Base-by-base conservation (phyloP, 35 echinoderm and acorn worm species). In the Chiridota heheva region DNA sequence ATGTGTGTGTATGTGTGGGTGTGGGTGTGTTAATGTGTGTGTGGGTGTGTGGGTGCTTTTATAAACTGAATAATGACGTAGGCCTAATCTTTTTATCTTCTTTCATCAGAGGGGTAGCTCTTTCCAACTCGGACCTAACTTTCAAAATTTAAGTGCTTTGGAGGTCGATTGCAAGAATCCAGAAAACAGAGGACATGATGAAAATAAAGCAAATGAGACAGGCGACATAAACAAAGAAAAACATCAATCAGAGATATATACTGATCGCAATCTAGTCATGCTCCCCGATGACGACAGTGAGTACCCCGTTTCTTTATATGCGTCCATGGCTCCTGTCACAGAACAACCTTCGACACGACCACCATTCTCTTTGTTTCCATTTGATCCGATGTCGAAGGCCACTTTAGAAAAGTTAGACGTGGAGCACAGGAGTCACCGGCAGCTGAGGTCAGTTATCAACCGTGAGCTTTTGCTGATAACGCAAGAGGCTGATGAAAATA, bases 321-420 rank as follows among this genome's bases (percentile, higher is more conserved):
- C 75, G 18, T 78, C 75, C 2, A 57, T 78, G 15, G 34, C 47
- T n/a, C n/a, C n/a, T n/a, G n/a, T n/a, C n/a, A n/a, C n/a, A n/a
- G n/a, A n/a, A n/a, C 25, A 78, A 60, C 75, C 75, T 34, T 78
- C 75, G 36, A 60, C 75, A 78, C 16, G 10, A 6, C 43, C 75
- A 2, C 51, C 51, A 26, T 60, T 78, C 51, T 49, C 62, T 34
- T 49, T 78, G 34, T 78, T 78, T 25, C 75, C 75, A 24, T 78
- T 60, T 25, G 75, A 78, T 24, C 75, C 75, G 2, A 15, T 60
- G 30, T 78, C 75, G 5, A 78, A 78, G 46, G 51, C 39, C 34
- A 78, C 75, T 3, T 39, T 78, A 0, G 75, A 78, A 57, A 36
- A 29, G 34, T 38, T 78, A 3, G 36, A 49, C 25, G 33, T 78